These are phyloP conservation scores for Lasioglossum leucozonium DNA, from an alignment of 2,888 invertebrate species.

Conservation along the genomic window DNA sequence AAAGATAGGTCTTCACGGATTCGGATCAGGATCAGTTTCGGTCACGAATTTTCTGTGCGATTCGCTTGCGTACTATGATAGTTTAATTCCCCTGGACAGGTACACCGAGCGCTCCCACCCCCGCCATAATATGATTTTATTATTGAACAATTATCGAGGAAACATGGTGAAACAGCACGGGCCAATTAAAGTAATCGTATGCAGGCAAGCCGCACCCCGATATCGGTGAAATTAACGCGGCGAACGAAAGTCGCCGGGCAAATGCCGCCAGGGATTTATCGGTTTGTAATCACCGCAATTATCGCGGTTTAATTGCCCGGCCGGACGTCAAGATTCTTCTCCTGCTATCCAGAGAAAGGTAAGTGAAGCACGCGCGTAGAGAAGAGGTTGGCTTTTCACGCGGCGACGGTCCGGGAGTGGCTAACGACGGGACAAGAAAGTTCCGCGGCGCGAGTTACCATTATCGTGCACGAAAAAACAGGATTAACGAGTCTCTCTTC, in stretches of 20 bases:
- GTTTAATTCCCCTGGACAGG: not conserved
- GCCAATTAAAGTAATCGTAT: slow-evolving; percentile 65
- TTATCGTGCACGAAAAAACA: slow-evolving; percentile 65
- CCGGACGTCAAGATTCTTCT: slow-evolving; percentile 47
- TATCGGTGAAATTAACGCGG: slow-evolving; percentile 55
- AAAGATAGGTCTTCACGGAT: slow-evolving; percentile 33
- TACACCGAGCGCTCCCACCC: not conserved
- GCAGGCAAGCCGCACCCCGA: slow-evolving; percentile 15
- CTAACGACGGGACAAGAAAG: slow-evolving; percentile 64
- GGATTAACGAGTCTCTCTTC: slow-evolving; percentile 63
- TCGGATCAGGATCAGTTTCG: slow-evolving; percentile 9
- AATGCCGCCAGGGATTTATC: slow-evolving; percentile 41
- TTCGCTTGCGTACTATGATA: not conserved
- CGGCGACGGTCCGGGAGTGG: slow-evolving; percentile 21
- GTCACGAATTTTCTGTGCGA: slow-evolving; percentile 23
- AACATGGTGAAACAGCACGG: slow-evolving; percentile 23
- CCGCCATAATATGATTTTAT: slow-evolving; percentile 27
- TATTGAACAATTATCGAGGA: slow-evolving; percentile 51
- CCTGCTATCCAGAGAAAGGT: not conserved
- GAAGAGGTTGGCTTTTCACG: slow-evolving; percentile 47
- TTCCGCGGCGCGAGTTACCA: slow-evolving; percentile 57
- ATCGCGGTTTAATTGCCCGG: slow-evolving; percentile 60
- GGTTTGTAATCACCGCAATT: slow-evolving; percentile 60
- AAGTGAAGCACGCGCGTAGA: not conserved
- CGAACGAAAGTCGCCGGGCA: slow-evolving; percentile 53